Evolutionary conservation across 2,113 vertebrate genomes (phyloP), one percentile per base, ranked within the genome.

Genomic region (Vireo altiloquus): DNA sequence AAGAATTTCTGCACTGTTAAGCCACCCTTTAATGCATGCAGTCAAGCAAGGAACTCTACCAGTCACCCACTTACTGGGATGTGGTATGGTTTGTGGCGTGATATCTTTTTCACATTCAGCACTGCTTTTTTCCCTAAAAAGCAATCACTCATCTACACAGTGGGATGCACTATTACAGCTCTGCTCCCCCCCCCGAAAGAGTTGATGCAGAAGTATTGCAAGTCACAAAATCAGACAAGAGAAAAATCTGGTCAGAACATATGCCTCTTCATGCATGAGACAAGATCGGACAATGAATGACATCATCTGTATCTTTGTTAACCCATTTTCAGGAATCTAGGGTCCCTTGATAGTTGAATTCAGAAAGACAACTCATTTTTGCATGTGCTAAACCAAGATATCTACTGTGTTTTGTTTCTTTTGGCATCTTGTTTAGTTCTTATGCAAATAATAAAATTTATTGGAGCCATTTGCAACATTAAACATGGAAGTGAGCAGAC

Each of bases 281-380:
- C 81, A 75, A 78, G 71, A 95, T 0, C 49, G 53, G 82, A 79
- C 70, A 72, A 91, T 4, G 59, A 91, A 95, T 93, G 39, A 94
- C 88, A 94, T 92, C 56, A 95, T 75, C 76, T 69, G 11, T 30
- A 15, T 71, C 49, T 81, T 68, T 46, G 47, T 71, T 94, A 95
- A 92, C 57, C 56, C 47, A 56, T 90, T 95, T 96, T 81, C 49
- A 89, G 72, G 89, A 96, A 94, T 69, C 12, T n/a, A 14, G 19
- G 22, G 22, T 57, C 46, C 27, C 57, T 84, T n/a, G 66, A 56
- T 17, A 40, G 23, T 47, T 69, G 54, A 17, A 72, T 78, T 87
- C 66, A 44, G 39, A 84, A 95, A 77, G 42, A 75, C 23, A 86
- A 85, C 35, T 72, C 59, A 28, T 86, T 69, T 65, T 59, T 17